A percentile compares a stretch with the other conserved stretches of the same genome.
Conservation (phyloP, 2,888 invertebrate genomes). For the Macroteleia sp. region DNA sequence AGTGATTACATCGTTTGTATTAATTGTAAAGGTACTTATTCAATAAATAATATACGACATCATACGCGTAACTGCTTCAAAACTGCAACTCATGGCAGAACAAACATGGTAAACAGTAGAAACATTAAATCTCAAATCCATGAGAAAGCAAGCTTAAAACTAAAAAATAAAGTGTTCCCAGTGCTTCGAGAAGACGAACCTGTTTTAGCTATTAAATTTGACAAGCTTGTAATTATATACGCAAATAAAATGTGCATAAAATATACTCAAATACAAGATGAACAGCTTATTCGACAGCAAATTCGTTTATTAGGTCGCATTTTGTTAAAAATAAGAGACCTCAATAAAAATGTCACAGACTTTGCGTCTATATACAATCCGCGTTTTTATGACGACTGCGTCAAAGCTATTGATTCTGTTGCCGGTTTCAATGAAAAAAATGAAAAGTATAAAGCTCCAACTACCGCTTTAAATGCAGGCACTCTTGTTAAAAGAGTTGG, state of each 20-base stretch:
- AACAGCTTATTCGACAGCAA: slow-evolving; percentile 52
- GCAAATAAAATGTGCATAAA: slow-evolving; percentile 15
- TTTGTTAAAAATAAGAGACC: not conserved
- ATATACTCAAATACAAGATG: slow-evolving; percentile 45
- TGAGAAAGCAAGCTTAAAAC: not conserved
- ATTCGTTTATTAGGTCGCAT: slow-evolving; percentile 48
- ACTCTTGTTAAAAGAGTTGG: slow-evolving; percentile 51
- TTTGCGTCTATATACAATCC: slow-evolving; percentile 63
- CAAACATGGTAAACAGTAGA: not conserved
- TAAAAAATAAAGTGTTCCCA: slow-evolving; percentile 42
- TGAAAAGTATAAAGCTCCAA: slow-evolving; percentile 39
- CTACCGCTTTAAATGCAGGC: slow-evolving; percentile 44
- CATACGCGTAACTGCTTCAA: not conserved
- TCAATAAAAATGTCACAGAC: slow-evolving; percentile 49
- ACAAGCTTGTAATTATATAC: slow-evolving; percentile 51
- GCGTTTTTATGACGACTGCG: slow-evolving; percentile 53
- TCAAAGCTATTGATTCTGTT: slow-evolving; percentile 37
- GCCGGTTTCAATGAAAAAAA: slow-evolving; percentile 30
- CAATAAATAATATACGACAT: not conserved
- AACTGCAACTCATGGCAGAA: not conserved
- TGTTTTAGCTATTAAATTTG: slow-evolving; percentile 52
- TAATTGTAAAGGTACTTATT: slow-evolving; percentile 2
- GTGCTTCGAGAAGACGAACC: slow-evolving; percentile 58
- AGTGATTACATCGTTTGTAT: not conserved
- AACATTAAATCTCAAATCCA: not conserved